These are phyloP conservation scores for Amphipoea oculea DNA, from an alignment of 2,888 invertebrate genomes.

Conservation along the genomic window DNA sequence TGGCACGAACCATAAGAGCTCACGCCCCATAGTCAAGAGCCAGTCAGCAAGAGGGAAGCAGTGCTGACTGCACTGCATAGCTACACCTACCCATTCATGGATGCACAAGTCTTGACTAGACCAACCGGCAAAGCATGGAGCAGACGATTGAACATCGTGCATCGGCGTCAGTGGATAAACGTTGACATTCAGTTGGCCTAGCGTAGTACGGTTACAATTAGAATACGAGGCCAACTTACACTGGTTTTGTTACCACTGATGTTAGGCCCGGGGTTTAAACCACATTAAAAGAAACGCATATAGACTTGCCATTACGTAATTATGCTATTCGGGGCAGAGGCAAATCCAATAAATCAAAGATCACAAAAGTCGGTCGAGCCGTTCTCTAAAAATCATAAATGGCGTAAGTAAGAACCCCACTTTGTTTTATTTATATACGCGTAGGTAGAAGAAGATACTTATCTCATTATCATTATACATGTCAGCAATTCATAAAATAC, in stretches of 20 bases:
- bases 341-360: too few relatives aligned
- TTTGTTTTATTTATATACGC: too few relatives aligned
- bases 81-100: background rate
- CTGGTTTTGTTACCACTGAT: background rate
- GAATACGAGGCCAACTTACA: too few relatives aligned
- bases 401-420: too few relatives aligned
- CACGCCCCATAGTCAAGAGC: background rate
- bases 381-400: too few relatives aligned
- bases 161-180: background rate
- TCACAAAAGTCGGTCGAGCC: too few relatives aligned
- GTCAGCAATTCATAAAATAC: background rate
- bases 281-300: too few relatives aligned
- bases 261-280: too few relatives aligned
- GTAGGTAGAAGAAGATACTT: too few relatives aligned
- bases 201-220: too few relatives aligned
- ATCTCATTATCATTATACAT: too few relatives aligned
- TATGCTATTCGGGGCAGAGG: background rate
- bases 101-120: background rate
- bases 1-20: background rate
- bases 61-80: background rate
- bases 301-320: background rate
- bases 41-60: background rate
- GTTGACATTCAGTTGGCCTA: background rate
- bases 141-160: background rate
- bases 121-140: background rate